Evolutionary conservation across 2,113 vertebrate species (phyloP).

Genomic region (Halichoerus grypus): DNA sequence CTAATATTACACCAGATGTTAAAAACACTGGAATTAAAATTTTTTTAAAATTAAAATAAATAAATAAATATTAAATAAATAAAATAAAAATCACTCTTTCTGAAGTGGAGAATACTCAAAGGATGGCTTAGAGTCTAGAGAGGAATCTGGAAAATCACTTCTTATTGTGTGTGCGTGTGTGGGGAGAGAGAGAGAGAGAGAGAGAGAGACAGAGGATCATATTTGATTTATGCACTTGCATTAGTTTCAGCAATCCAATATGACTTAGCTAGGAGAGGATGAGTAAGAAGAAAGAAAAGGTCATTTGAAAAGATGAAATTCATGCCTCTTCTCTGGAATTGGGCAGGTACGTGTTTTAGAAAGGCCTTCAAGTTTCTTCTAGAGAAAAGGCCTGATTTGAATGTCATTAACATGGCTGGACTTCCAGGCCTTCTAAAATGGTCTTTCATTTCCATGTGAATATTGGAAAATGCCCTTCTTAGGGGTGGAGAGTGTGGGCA

Average conservation of each 20-base stretch:
- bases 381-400: conserved; percentile 44
- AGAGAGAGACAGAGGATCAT: neutral
- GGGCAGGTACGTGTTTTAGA: neutral
- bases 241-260: neutral
- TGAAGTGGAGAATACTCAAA: neutral
- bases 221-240: neutral
- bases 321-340: neutral
- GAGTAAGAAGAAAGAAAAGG: neutral
- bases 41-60: neutral
- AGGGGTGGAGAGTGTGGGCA: neutral
- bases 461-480: conserved; percentile 69
- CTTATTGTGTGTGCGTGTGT: neutral
- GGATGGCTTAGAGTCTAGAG: neutral
- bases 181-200: too few species aligned
- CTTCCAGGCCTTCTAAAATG: conserved; percentile 64
- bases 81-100: neutral
- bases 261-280: neutral
- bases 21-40: neutral
- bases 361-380: neutral
- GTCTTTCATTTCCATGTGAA: conserved; percentile 80
- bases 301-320: neutral
- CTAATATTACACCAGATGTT: neutral
- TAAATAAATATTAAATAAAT: neutral
- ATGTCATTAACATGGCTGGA: conserved; percentile 49
- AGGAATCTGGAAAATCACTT: neutral